Evolutionary conservation across 2,797 vertebrate genomes (phyloP).

Genomic region (Microctenopoma steveboyesi): DNA sequence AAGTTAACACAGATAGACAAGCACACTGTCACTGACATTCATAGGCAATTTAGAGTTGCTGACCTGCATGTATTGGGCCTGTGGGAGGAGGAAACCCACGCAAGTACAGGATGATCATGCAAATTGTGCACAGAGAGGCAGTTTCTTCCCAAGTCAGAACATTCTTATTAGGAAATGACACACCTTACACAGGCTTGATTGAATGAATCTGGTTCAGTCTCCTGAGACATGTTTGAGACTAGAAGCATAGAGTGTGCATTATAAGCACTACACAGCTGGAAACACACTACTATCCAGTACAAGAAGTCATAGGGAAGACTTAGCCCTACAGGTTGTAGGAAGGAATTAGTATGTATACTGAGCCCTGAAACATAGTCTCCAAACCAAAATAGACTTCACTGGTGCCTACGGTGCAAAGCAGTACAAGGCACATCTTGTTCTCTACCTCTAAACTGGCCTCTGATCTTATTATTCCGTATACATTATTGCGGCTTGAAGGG

Average conservation of each 20-base stretch:
- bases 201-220: conserved; percentile 19
- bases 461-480: too few species aligned
- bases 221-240: conserved; percentile 17
- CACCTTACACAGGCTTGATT: conserved; percentile 7
- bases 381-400: too few species aligned
- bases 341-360: too few species aligned
- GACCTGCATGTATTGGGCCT: conserved; percentile 30
- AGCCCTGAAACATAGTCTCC: too few species aligned
- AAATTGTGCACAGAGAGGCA: conserved; percentile 9
- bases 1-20: conserved; percentile 19
- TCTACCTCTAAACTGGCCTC: too few species aligned
- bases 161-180: conserved; percentile 9
- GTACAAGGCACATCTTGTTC: too few species aligned
- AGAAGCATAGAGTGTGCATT: background rate
- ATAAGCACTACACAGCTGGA: conserved; percentile 5
- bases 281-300: conserved; percentile 20
- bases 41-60: conserved; percentile 35
- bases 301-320: conserved; percentile 1
- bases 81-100: conserved; percentile 21
- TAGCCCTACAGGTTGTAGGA: too few species aligned
- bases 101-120: conserved; percentile 21
- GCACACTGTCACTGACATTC: conserved; percentile 18
- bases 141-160: conserved; percentile 19
- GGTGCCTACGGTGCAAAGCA: too few species aligned
- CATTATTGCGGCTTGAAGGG: too few species aligned